These are phyloP conservation scores for Limenitis arthemis DNA, from an alignment of 2,888 invertebrate genomes.

Conservation along the genomic window DNA sequence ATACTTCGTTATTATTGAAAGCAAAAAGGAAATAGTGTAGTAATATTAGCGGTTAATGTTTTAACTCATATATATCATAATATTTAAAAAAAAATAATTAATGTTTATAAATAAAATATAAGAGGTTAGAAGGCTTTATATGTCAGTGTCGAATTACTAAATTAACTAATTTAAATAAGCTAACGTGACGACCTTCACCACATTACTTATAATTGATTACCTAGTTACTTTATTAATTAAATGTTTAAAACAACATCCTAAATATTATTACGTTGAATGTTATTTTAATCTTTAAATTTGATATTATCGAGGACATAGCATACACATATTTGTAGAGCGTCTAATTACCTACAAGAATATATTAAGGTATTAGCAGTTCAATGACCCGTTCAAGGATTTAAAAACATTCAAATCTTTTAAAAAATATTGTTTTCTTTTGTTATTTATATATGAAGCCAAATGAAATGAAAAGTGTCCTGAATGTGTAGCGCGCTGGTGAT, in stretches of 20 bases:
- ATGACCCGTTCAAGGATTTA: too few relatives aligned
- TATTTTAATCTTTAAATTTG: neutral
- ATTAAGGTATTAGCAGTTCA: too few relatives aligned
- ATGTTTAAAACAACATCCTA: neutral
- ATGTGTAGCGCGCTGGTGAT: neutral
- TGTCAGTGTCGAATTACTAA: neutral
- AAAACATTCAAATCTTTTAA: too few relatives aligned
- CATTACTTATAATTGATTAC: neutral
- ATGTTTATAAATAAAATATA: neutral
- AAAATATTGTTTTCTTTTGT: too few relatives aligned
- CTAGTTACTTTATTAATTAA: neutral
- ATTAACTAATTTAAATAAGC: neutral
- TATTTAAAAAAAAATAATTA: neutral
- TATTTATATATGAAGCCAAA: neutral
- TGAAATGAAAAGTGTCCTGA: constrained; percentile 11
- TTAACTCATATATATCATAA: neutral
- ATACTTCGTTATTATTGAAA: neutral
- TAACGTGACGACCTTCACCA: neutral
- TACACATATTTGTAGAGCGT: too few relatives aligned
- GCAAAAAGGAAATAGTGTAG: neutral
- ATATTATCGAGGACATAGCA: too few relatives aligned
- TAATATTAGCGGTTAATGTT: neutral
- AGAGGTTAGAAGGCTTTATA: neutral
- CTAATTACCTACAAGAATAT: too few relatives aligned
- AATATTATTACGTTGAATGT: neutral